Base-by-base conservation (phyloP, 2,797 vertebrate genomes). In the Pseudochaenichthys georgianus region DNA sequence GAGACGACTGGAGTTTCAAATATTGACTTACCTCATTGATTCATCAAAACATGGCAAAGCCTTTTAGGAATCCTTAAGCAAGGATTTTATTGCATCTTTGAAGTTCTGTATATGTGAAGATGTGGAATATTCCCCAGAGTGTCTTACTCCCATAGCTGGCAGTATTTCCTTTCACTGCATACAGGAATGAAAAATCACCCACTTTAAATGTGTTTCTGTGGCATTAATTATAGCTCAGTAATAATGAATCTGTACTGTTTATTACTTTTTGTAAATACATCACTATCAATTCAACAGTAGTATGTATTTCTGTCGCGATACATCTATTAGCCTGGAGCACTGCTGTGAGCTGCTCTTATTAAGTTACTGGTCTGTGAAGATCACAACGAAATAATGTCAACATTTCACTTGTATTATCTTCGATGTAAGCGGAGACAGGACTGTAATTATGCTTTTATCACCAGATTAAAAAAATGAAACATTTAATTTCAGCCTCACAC, bases 21-120 rank as follows among this genome's bases (percentile, higher is more conserved):
- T 90, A 91, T 89, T 84, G 84, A 91, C 84, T 85, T 60, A 65
- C 66, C 64, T 83, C 82, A 87, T 72, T 87, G 84, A 88, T 89
- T 86, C 66, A 89, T 88, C 88, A 75, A 70, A 69, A 89, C 73
- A 76, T 70, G 73, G 76, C 42, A 70, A 75, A 75, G 79, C 79
- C 85, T 84, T 90, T 89, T 80, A 91, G 73, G 81, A 89, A 76
- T 89, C 67, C 87, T 85, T 84, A 83, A 83, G 79, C 80, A 84
- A 75, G 69, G 81, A 77, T 84, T 87, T 82, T 54, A 79, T 76
- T 80, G 73, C 63, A 70, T 80, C 75, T 89, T 85, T 90, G 84
- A 89, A 90, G 81, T 83, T 77, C 41, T 70, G 73, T 67, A 28
- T 64, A 80, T 84, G 72, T 76, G 73, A 75, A 83, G 69, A 80